Evolutionary conservation across 1,140 invertebrate genomes (phyloP), one percentile per base, ranked within the genome.

Genomic region (Batillaria attramentaria): DNA sequence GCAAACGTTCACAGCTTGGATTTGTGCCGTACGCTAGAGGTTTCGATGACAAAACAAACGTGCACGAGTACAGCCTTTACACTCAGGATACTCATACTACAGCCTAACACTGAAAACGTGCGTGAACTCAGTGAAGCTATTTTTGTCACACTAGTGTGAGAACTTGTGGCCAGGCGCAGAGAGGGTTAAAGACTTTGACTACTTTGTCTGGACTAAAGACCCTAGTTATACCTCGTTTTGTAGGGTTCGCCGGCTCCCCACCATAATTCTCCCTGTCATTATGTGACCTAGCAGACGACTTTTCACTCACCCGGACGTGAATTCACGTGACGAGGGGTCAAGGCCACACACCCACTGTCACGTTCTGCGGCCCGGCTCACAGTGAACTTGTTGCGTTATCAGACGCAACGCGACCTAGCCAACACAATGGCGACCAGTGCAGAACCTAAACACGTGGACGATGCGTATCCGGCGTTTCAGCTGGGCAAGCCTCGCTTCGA

Each of bases 401-500:
- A 42, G 33, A 5, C 33, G 41, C 28, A 50, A 10, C 28, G 13
- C 43, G 16, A n/a, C n/a, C n/a, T n/a, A n/a, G n/a, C n/a, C n/a
- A n/a, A 24, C 0, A 73, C 57, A 37, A 33, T 13, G 24, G 33
- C 33, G 20, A 39, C n/a, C 13, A n/a, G 20, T 35, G 66, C 4
- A 42, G 31, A 13, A 0, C 6, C 28, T n/a, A 10, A 10, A 65
- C 28, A 18, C 1, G 75, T n/a, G 2, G 42, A 65, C 24, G 1
- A 69, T 20, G 79, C 78, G 20, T 90, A 89, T 83, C 91, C 91
- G 6, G 82, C 85, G 37, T 92, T 92, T 85, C 68, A 84, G 43
- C 81, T 90, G 3, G 86, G 85, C 39, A 85, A 87, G 76, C 84
- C 91, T 4, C 83, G 90, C 72, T 92, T 87, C 84, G 88, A 90